A percentile compares a stretch with the other conserved stretches of the same genome.
These are phyloP conservation scores for Habropoda laboriosa DNA, from an alignment of 1,140 invertebrate genomes.

Conservation along the genomic window DNA sequence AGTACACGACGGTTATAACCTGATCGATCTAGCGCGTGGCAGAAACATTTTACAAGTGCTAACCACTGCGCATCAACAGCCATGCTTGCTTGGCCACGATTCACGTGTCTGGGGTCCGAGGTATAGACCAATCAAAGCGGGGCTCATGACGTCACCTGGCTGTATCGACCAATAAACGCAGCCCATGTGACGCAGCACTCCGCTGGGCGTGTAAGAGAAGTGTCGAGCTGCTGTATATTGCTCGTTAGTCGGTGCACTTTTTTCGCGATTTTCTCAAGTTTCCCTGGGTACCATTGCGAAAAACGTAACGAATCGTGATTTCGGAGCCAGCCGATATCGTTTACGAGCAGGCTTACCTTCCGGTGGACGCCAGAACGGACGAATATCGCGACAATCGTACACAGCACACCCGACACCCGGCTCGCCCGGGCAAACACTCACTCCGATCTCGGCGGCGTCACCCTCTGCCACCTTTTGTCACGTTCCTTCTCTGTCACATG, in stretches of 20 bases:
- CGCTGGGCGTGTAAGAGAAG: constrained; percentile 71
- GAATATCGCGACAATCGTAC: constrained; percentile 46
- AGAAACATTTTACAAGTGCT: constrained; percentile 80
- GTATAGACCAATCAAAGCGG: constrained; percentile 72
- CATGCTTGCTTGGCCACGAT: constrained; percentile 80
- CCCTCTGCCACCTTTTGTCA: constrained; percentile 79
- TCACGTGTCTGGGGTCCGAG: constrained; percentile 80
- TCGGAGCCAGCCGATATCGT: constrained; percentile 29
- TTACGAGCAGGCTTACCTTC: constrained; percentile 45
- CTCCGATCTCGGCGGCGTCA: constrained; percentile 72
- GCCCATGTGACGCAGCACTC: constrained; percentile 81
- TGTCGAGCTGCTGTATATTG: constrained; percentile 61
- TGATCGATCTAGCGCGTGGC: constrained; percentile 81
- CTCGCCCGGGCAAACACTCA: constrained; percentile 78
- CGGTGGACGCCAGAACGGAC: constrained; percentile 53
- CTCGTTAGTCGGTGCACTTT: constrained; percentile 44
- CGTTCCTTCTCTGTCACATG: constrained; percentile 81
- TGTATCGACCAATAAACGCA: constrained; percentile 81
- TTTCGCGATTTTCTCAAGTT: constrained; percentile 44
- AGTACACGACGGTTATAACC: constrained; percentile 73
- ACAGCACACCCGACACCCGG: constrained; percentile 73
- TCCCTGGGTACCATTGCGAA: constrained; percentile 1
- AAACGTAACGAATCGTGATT: background rate
- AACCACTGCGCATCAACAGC: constrained; percentile 82
- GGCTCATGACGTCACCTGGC: constrained; percentile 78